These are phyloP conservation scores for Catharus ustulatus DNA, from an alignment of 2,797 vertebrate species.

Conservation along the genomic window DNA sequence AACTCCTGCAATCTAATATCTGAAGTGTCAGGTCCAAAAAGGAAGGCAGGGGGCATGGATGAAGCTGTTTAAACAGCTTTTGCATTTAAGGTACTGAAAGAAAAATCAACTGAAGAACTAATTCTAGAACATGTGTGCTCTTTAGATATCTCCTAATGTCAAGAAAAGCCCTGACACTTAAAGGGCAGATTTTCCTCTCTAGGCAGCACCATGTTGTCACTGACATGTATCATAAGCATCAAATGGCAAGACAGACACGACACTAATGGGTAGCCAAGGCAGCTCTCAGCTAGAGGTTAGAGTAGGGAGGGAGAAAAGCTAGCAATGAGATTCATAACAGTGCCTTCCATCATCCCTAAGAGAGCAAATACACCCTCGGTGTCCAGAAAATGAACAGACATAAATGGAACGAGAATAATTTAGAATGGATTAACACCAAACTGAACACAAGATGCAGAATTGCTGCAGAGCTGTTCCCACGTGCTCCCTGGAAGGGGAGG, in stretches of 20 bases:
- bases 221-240: background rate
- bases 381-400: accelerated
- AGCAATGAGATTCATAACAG: background rate
- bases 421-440: background rate
- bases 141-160: background rate
- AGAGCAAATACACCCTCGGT: background rate
- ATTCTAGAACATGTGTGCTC: background rate
- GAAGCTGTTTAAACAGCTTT: background rate
- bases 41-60: background rate
- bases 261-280: background rate
- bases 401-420: background rate
- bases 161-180: background rate
- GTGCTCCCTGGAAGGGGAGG: background rate
- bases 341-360: background rate
- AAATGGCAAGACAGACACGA: background rate
- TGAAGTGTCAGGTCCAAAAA: background rate
- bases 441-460: accelerated
- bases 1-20: background rate
- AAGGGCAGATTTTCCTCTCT: background rate
- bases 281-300: background rate
- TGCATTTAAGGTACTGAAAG: background rate
- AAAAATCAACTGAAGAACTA: background rate
- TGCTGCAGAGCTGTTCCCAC: background rate
- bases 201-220: background rate
- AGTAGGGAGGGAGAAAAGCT: background rate